Percentiles rank a stretch among this genome's conserved stretches.
phyloP scores from a whole-genome alignment of 64 coral and sea anemone genomes.

The Catalaphyllia jardinei region DNA sequence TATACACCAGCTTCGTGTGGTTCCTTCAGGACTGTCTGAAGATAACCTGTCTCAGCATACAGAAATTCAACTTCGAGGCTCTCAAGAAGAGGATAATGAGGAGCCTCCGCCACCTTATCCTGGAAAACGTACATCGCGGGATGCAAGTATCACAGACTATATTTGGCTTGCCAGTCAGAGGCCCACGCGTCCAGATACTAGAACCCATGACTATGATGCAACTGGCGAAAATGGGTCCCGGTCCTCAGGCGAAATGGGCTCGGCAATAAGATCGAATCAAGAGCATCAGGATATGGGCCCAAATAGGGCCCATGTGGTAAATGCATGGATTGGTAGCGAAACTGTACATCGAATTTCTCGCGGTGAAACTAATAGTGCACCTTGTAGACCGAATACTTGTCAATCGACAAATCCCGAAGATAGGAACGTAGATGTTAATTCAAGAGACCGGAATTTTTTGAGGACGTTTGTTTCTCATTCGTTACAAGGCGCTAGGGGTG shows the following conservation, averaged over 20 bases:
- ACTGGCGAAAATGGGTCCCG: not conserved
- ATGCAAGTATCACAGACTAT: not conserved
- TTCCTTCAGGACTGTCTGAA: not conserved
- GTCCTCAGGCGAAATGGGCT: not conserved
- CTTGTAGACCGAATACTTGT: not conserved
- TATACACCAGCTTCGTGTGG: not conserved
- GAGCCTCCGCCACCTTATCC: slow-evolving; percentile 49
- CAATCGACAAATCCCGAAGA: not conserved
- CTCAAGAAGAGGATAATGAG: slow-evolving; percentile 1
- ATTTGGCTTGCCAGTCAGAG: not conserved
- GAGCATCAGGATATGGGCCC: not conserved
- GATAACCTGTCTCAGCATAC: not conserved
- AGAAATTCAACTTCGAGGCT: not conserved
- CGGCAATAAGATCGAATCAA: not conserved
- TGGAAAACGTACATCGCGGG: not conserved
- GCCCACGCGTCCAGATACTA: not conserved
- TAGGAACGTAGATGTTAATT: not conserved
- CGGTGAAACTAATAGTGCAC: not conserved
- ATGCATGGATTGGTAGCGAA: slow-evolving; percentile 1
- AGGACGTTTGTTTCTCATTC: not conserved
- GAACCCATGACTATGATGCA: not conserved
- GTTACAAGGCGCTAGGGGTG: too few relatives aligned
- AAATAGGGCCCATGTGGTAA: not conserved
- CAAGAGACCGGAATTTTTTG: not conserved
- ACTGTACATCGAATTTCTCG: not conserved